Percentiles rank a stretch among this genome's conserved stretches.
Evolutionary conservation across 2,888 invertebrate species (phyloP).

Genomic region (Coenonympha glycerion): DNA sequence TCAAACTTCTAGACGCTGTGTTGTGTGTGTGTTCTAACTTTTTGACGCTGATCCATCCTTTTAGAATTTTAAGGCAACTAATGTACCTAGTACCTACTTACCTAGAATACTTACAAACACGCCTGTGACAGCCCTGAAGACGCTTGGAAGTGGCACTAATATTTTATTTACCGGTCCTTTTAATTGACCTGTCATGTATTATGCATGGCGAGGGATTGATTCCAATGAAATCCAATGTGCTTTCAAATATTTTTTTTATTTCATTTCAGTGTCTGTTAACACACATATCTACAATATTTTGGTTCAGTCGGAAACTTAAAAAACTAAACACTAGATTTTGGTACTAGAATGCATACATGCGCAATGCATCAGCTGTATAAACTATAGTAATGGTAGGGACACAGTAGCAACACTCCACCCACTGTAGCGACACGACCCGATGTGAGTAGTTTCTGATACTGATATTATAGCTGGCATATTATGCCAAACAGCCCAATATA

Average conservation of each 20-base stretch:
- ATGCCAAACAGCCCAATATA: no score
- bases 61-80: no score
- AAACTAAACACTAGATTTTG: constrained; percentile 69
- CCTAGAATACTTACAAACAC: background rate
- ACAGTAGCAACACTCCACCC: no score
- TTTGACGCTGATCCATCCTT: no score
- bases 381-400: background rate
- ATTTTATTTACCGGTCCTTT: constrained; percentile 17
- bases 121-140: constrained; percentile 9
- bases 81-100: no score
- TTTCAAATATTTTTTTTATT: constrained; percentile 45
- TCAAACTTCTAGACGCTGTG: no score
- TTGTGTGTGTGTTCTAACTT: no score
- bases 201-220: constrained; percentile 11
- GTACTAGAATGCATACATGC: constrained; percentile 45
- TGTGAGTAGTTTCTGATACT: no score
- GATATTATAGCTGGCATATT: no score
- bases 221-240: constrained; percentile 29
- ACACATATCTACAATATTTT: constrained; percentile 65
- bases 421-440: no score
- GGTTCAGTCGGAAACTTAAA: constrained; percentile 76
- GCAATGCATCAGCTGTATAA: constrained; percentile 26
- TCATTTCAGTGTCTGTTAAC: constrained; percentile 63
- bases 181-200: constrained; percentile 17
- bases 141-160: background rate